Base-by-base conservation (phyloP, 2,888 invertebrate genomes). In the Eupithecia insigniata region DNA sequence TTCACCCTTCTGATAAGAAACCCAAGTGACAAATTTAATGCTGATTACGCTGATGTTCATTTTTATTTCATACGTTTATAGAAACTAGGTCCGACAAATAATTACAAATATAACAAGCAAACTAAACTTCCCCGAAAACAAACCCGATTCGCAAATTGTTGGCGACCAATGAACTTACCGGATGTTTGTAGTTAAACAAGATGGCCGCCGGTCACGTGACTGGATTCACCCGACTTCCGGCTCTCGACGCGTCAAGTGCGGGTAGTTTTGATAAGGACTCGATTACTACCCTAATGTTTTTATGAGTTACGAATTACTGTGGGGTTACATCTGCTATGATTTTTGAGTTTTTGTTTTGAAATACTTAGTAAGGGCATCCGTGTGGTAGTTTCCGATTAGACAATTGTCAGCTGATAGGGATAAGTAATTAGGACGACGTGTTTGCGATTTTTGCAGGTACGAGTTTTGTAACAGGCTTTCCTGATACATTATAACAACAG, bases 221-320 rank as follows among this genome's bases (percentile, higher is more conserved):
- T 85, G 92, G 93, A 93, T 93, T 89, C 93, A 92, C 92, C 92
- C 88, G 88, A 82, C 89, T 92, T 93, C 92, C 92, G 92, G 91
- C 86, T 86, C 87, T 89, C 87, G 84, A 85, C 90, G 90, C 90
- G 91, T 92, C 92, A 91, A 92, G 93, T 92, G 86, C 87, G 88
- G 90, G 91, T 90, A 91, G 89, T 91, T 89, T 73, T 87, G 90
- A 90, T 91, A 90, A 92, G 92, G 90, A 89, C 88, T 90, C 85
- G 87, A 88, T 86, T 84, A 85, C 82, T 83, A 85, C 89, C 85
- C 84, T 83, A 84, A 86, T 87, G 83, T 86, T 87, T 86, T 87
- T 85, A 85, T 84, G 82, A 82, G 82, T 84, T 82, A 81, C 79
- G 79, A 84, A 84, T 82, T 84, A 84, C 83, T 85, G 80, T 55